Conservation (phyloP, 2,113 vertebrate species). For the Stegastes partitus region DNA sequence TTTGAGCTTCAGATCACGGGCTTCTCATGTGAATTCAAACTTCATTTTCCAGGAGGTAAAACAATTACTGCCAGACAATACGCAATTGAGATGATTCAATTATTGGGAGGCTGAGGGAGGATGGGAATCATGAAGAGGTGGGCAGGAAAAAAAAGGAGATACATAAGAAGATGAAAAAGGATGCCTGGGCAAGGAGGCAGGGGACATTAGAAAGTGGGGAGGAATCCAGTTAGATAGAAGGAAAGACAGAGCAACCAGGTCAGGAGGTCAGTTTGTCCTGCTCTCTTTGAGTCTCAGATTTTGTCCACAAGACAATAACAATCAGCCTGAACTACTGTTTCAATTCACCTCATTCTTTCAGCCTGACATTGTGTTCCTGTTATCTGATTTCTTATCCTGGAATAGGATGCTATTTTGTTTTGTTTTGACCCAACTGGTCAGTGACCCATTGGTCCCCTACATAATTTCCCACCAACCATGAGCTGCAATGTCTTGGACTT, state of each 20-base stretch:
- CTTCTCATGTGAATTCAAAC: slow-evolving; percentile 58
- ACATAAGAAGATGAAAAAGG: slow-evolving; percentile 28
- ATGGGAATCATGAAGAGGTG: slow-evolving; percentile 34
- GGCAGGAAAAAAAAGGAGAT: slow-evolving; percentile 19
- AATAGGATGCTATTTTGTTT: background rate
- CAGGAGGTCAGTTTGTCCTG: background rate
- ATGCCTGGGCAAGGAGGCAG: slow-evolving; percentile 3
- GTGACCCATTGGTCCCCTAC: background rate
- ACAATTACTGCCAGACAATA: slow-evolving; percentile 70
- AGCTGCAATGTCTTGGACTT: background rate
- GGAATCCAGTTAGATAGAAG: background rate
- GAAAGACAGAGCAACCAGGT: background rate
- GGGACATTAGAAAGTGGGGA: background rate
- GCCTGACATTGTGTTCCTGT: background rate
- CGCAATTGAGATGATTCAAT: slow-evolving; percentile 65
- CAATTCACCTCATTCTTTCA: slow-evolving; percentile 1
- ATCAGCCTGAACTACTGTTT: slow-evolving; percentile 3
- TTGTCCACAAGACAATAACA: background rate
- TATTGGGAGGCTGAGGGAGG: slow-evolving; percentile 50
- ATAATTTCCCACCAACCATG: background rate
- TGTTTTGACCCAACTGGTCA: background rate
- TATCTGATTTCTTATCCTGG: background rate
- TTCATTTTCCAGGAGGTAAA: slow-evolving; percentile 64
- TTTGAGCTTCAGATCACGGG: slow-evolving; percentile 43
- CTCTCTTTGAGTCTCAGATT: background rate